Conservation (phyloP, 2,797 vertebrate genomes). For the Rousettus madagascariensis region DNA sequence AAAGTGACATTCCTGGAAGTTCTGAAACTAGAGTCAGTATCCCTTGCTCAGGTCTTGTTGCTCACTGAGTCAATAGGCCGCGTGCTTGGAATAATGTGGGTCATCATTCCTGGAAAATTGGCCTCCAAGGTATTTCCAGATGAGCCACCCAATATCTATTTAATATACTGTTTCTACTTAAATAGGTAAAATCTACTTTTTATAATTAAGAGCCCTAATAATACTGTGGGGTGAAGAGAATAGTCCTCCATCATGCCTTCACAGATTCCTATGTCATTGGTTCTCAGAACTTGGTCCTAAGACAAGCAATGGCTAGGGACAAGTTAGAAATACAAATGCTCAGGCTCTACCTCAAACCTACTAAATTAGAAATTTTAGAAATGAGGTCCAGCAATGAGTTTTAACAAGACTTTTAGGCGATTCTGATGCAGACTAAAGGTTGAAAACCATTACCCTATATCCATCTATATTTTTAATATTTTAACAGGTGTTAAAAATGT, state of each 20-base stretch:
- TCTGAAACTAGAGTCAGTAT: background rate
- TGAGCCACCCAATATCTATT: background rate
- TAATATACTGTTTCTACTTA: background rate
- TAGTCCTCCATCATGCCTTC: background rate
- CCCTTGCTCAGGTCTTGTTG: background rate
- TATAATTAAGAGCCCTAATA: background rate
- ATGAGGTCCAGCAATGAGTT: background rate
- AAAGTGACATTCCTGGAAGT: background rate
- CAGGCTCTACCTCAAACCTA: background rate
- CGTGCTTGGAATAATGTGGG: background rate
- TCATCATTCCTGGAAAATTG: background rate
- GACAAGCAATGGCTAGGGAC: background rate
- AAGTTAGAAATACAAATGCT: background rate
- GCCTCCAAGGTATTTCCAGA: background rate
- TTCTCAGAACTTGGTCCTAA: background rate
- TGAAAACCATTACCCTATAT: background rate
- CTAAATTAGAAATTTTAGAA: background rate
- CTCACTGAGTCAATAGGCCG: too few species aligned
- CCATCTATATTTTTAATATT: background rate
- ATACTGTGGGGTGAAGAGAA: background rate
- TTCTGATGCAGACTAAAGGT: background rate
- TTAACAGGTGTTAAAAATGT: background rate
- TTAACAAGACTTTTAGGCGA: background rate
- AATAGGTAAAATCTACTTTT: background rate
- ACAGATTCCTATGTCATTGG: background rate